A percentile compares a stretch with the other conserved stretches of the same genome.
Evolutionary conservation across 1,140 invertebrate species (phyloP).

Genomic region (Trichonephila inaurata): DNA sequence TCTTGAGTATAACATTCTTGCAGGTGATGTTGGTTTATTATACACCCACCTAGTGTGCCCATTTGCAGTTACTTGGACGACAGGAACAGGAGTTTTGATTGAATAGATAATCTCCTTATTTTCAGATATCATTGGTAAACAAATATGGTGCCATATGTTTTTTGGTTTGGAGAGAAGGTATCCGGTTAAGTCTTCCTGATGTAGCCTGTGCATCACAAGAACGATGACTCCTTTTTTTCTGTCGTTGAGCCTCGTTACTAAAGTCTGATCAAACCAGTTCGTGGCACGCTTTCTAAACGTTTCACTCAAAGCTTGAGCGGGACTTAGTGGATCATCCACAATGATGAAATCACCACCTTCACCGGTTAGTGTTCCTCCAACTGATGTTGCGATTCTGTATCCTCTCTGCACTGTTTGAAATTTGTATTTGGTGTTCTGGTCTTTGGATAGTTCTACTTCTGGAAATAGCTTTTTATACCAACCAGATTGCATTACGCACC

Average conservation of each 20-base stretch:
- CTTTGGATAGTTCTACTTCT: conserved; percentile 16
- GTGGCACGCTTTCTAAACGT: background rate
- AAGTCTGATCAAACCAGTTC: conserved; percentile 31
- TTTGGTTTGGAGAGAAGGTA: conserved; percentile 14
- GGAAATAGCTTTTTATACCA: conserved; percentile 2
- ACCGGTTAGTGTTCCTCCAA: background rate
- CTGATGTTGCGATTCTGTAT: conserved; percentile 15
- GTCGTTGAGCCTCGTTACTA: conserved; percentile 31
- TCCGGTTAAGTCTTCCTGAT: conserved; percentile 6
- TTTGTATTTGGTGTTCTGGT: background rate
- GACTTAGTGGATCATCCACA: background rate
- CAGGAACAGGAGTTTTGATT: background rate
- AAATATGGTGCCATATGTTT: conserved; percentile 44
- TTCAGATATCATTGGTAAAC: conserved; percentile 33
- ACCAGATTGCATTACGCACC: background rate
- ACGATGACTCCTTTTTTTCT: conserved; percentile 38
- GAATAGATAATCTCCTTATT: background rate
- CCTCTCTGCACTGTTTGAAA: conserved; percentile 15
- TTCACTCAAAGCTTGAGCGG: conserved; percentile 6
- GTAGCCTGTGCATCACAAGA: conserved; percentile 30
- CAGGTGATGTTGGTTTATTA: background rate
- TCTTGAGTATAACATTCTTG: background rate
- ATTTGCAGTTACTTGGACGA: background rate
- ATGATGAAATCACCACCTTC: conserved; percentile 1
- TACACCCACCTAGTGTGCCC: too few species aligned